These are phyloP conservation scores for Propsilocerus akamusi DNA, from an alignment of 1,140 invertebrate genomes.

Conservation along the genomic window DNA sequence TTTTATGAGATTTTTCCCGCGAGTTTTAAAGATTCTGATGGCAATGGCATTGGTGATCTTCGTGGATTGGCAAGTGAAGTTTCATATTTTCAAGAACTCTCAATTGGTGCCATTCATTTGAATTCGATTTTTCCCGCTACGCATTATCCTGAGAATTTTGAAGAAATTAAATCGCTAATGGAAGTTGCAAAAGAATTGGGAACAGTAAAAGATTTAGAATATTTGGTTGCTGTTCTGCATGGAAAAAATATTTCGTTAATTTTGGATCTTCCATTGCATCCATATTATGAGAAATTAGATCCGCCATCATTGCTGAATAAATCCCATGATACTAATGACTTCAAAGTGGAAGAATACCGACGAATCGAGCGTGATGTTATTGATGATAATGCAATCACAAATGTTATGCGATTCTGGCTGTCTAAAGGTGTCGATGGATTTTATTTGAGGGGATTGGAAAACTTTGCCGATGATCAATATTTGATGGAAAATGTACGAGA, in stretches of 20 bases:
- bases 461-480: slow-evolving; percentile 25
- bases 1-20: slow-evolving; percentile 71
- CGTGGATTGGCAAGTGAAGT: slow-evolving; percentile 42
- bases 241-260: slow-evolving; percentile 46
- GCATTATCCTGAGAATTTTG: slow-evolving; percentile 50
- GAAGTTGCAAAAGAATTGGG: slow-evolving; percentile 43
- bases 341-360: neutral
- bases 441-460: slow-evolving; percentile 51
- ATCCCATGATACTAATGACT: slow-evolving; percentile 5
- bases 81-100: slow-evolving; percentile 45
- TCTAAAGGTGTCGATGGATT: slow-evolving; percentile 54
- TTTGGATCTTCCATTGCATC: slow-evolving; percentile 52
- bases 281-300: slow-evolving; percentile 28
- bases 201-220: slow-evolving; percentile 37
- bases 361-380: slow-evolving; percentile 9
- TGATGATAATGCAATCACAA: slow-evolving; percentile 23
- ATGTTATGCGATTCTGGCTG: slow-evolving; percentile 43
- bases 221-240: slow-evolving; percentile 38
- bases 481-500: slow-evolving; percentile 30
- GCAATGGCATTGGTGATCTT: slow-evolving; percentile 56
- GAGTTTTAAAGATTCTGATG: slow-evolving; percentile 58
- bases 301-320: slow-evolving; percentile 11
- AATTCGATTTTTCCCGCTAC: slow-evolving; percentile 53
- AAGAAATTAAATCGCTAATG: slow-evolving; percentile 38
- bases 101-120: slow-evolving; percentile 42